These are phyloP conservation scores for Notolabrus celidotus DNA, from an alignment of 2,797 vertebrate species.

Conservation along the genomic window DNA sequence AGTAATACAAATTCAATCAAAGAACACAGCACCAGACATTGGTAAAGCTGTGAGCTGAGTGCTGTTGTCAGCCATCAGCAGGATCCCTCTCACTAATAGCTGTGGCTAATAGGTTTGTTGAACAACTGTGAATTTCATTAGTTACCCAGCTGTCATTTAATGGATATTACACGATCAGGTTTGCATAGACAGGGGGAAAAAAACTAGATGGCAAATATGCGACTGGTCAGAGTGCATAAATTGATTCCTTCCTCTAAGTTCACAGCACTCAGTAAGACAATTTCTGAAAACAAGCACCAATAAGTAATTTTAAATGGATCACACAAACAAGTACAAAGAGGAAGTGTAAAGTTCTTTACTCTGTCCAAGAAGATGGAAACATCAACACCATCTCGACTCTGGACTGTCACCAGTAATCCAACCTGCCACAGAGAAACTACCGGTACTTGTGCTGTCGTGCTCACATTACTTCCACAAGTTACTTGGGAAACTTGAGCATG, in stretches of 20 bases:
- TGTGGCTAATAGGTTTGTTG: constrained; percentile 23
- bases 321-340: too few species aligned
- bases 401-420: constrained; percentile 21
- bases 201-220: too few species aligned
- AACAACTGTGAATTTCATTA: background rate
- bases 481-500: constrained; percentile 55
- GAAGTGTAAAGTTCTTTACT: too few species aligned
- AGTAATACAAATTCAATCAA: constrained; percentile 9
- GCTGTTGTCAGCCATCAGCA: background rate
- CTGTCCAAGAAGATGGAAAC: background rate
- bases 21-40: constrained; percentile 1
- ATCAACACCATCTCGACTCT: constrained; percentile 2
- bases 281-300: constrained; percentile 21
- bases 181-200: background rate
- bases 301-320: constrained; percentile 12
- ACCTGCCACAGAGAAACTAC: constrained; percentile 11
- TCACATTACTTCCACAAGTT: constrained; percentile 34
- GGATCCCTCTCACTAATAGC: constrained; percentile 13
- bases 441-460: constrained; percentile 21
- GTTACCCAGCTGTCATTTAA: constrained; percentile 17
- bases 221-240: background rate
- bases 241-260: background rate
- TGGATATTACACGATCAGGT: background rate
- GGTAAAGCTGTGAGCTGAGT: constrained; percentile 3
- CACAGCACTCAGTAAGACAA: constrained; percentile 1